Percentiles rank a stretch among this genome's conserved stretches.
These are phyloP conservation scores for Etheostoma nigrum DNA, from an alignment of 2,797 vertebrate species.

Conservation along the genomic window DNA sequence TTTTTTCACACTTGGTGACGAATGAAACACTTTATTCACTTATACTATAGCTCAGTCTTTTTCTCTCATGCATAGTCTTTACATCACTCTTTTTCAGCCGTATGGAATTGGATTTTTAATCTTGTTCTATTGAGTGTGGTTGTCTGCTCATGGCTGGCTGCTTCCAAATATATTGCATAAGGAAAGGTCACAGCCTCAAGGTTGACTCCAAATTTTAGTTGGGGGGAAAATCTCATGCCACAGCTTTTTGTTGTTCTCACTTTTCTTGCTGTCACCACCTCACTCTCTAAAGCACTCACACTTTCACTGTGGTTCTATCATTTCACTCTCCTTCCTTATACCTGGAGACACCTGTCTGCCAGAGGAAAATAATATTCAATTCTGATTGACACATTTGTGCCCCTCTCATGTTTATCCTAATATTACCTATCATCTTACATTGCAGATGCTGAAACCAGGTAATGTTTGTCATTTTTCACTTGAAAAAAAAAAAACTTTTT, in stretches of 20 bases:
- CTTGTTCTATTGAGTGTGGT: conserved; percentile 51
- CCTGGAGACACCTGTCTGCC: conserved; percentile 28
- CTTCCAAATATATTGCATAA: conserved; percentile 56
- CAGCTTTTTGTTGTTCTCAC: conserved; percentile 42
- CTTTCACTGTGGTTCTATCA: conserved; percentile 17
- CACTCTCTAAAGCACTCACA: conserved; percentile 9
- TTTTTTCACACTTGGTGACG: conserved; percentile 55
- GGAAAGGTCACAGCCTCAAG: conserved; percentile 50
- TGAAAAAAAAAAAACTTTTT: too few relatives aligned
- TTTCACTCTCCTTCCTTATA: conserved; percentile 20
- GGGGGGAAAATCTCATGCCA: conserved; percentile 2
- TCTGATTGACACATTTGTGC: conserved; percentile 4
- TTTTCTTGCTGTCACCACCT: conserved; percentile 30
- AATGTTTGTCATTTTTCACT: too few relatives aligned
- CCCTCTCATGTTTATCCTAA: not conserved
- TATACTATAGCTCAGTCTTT: conserved; percentile 31
- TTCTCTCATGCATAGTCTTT: conserved; percentile 9
- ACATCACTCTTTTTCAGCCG: conserved; percentile 37
- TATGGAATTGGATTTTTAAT: conserved; percentile 69
- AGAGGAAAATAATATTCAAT: conserved; percentile 3
- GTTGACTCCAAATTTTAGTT: conserved; percentile 47
- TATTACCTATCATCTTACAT: not conserved
- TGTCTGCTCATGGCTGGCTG: conserved; percentile 45
- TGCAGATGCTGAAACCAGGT: too few relatives aligned
- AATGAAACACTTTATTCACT: conserved; percentile 69